Evolutionary conservation across 2,888 invertebrate species (phyloP).

Genomic region (Xestia c-nigrum): DNA sequence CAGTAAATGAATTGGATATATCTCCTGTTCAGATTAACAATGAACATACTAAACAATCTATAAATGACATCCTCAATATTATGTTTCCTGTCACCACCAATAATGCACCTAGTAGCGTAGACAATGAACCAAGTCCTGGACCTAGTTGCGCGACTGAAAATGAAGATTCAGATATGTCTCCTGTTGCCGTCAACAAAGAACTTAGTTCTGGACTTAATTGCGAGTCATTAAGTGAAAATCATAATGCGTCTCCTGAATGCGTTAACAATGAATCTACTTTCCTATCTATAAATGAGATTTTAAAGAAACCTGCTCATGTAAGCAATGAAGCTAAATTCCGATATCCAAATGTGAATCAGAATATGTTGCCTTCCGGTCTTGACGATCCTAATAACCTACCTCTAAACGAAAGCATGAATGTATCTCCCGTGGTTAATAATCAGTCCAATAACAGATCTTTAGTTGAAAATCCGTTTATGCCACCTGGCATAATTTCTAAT

Average conservation of each 20-base stretch:
- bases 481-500: background rate
- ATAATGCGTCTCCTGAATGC: background rate
- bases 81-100: background rate
- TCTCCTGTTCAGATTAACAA: background rate
- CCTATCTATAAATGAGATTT: slow-evolving; percentile 1
- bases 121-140: background rate
- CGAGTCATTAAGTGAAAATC: background rate
- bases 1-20: background rate
- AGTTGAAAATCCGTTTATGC: background rate
- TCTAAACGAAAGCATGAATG: background rate
- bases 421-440: background rate
- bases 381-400: background rate
- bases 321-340: background rate
- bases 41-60: background rate
- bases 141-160: background rate
- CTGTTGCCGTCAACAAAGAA: background rate
- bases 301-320: background rate
- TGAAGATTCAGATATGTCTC: background rate
- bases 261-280: background rate
- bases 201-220: background rate
- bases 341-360: background rate
- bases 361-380: background rate
- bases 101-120: background rate
- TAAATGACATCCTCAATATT: slow-evolving; percentile 2
- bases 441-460: background rate